Evolutionary conservation across 2,888 invertebrate species (phyloP), one percentile per base, ranked within the genome.

Genomic region (Polydrusus cervinus): DNA sequence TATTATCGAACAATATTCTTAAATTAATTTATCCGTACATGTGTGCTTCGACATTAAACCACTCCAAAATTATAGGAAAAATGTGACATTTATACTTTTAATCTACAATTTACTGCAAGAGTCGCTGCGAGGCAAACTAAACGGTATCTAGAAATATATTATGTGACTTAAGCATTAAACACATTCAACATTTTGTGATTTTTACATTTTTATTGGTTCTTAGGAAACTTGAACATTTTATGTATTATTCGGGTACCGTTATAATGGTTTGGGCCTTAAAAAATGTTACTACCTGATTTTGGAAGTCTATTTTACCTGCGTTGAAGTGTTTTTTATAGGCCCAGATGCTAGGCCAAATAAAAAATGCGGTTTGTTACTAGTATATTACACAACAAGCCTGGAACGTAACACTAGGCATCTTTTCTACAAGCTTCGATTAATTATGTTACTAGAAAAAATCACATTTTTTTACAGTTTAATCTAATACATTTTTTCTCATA

Each of bases 1-100:
- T 10, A 34, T 34, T 34, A 8, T 8, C 1, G 14, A 16, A 47
- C 2, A 47, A 16, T 16, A 16, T 8, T 47, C n/a, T n/a, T n/a
- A 16, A 47, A 47, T 11, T 5, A 53, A 14, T 34, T 34, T 14
- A 57, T 57, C 34, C 34, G 9, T n/a, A 1, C 14, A 9, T 57
- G n/a, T 3, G n/a, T 20, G 55, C 6, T 34, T 14, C 34, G 14
- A 57, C 34, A 34, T 51, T 57, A 57, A 57, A 57, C 55, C 18
- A 57, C 30, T 34, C 14, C 5, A 57, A 57, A 34, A 57, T 34
- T 57, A 57, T 57, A 34, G 18, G 51, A 65, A 49, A 49, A 65
- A 65, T 65, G 65, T 51, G 65, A 65, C 65, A 16, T 65, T 65
- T 51, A 65, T 65, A 18, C 51, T 30, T 51, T 51, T 65, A 65